phyloP scores from a whole-genome alignment of 2,113 vertebrate genomes.

The Microcebus griseorufus region DNA sequence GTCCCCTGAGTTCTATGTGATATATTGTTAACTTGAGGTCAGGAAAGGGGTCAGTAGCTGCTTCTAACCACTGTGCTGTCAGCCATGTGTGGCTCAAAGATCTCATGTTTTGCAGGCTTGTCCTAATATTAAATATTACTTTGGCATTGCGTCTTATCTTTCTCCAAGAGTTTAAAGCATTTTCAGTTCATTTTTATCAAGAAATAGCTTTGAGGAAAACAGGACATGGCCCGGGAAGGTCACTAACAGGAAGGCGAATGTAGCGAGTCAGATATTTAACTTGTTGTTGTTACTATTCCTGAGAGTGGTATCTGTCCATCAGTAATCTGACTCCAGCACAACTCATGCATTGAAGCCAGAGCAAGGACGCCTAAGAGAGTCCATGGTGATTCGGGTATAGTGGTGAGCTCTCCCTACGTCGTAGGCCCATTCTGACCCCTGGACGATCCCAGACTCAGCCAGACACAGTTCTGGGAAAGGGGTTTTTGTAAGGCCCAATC shows the following conservation, averaged over 20 bases:
- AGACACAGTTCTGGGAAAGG: neutral
- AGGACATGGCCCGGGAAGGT: neutral
- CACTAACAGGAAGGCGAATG: neutral
- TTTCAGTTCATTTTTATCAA: slow-evolving; percentile 25
- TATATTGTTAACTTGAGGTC: neutral
- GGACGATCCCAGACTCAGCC: neutral
- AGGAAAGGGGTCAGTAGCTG: neutral
- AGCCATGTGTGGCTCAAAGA: neutral
- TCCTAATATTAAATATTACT: neutral
- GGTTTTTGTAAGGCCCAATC: neutral
- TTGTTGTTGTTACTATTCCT: neutral
- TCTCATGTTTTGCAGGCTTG: neutral
- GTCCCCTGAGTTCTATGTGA: neutral
- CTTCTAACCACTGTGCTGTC: neutral
- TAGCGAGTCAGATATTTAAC: neutral
- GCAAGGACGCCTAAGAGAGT: neutral
- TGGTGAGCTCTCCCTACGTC: neutral
- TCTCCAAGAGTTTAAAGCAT: neutral
- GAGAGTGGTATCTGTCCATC: neutral
- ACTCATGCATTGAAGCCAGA: neutral
- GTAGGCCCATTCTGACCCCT: neutral
- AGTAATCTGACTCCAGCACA: neutral
- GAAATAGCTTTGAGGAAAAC: neutral
- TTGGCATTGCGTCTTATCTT: neutral
- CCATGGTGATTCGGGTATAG: neutral